Percentiles rank a stretch among this genome's conserved stretches.
These are phyloP conservation scores for Turritopsis dohrnii DNA, from an alignment of 30 jellyfish, hydroid and myxozoan species.

Conservation along the genomic window DNA sequence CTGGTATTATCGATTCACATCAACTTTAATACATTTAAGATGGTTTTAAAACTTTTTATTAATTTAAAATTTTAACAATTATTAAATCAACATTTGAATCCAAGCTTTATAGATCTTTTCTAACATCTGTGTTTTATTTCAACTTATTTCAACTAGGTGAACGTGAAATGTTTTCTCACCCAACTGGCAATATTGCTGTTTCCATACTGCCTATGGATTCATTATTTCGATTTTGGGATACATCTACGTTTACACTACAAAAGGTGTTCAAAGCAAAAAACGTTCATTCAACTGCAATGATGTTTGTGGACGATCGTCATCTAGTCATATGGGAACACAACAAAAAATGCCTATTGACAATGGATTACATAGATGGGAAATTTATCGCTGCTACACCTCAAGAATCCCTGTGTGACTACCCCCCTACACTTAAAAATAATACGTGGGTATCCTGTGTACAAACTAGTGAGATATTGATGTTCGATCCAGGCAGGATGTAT, in stretches of 20 bases:
- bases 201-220: conserved; percentile 77
- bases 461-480: conserved; percentile 29
- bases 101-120: too few species aligned
- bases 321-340: conserved; percentile 46
- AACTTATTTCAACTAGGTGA: conserved; percentile 52
- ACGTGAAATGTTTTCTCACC: conserved; percentile 46
- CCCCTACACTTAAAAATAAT: conserved; percentile 42
- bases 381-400: neutral
- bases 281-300: conserved; percentile 48
- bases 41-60: too few species aligned
- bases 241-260: neutral
- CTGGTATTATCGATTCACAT: too few species aligned
- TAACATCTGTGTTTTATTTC: neutral
- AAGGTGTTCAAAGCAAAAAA: neutral
- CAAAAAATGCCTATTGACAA: conserved; percentile 33
- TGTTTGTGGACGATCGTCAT: conserved; percentile 32
- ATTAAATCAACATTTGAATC: neutral
- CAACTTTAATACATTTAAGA: too few species aligned
- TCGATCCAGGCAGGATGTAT: conserved; percentile 37
- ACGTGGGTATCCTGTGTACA: conserved; percentile 50
- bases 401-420: conserved; percentile 21
- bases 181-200: conserved; percentile 27
- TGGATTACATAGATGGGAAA: conserved; percentile 37
- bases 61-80: too few species aligned
- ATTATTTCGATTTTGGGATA: conserved; percentile 51